Evolutionary conservation across 2,797 vertebrate species (phyloP), one percentile per base, ranked within the genome.

Genomic region (Mus minutoides): DNA sequence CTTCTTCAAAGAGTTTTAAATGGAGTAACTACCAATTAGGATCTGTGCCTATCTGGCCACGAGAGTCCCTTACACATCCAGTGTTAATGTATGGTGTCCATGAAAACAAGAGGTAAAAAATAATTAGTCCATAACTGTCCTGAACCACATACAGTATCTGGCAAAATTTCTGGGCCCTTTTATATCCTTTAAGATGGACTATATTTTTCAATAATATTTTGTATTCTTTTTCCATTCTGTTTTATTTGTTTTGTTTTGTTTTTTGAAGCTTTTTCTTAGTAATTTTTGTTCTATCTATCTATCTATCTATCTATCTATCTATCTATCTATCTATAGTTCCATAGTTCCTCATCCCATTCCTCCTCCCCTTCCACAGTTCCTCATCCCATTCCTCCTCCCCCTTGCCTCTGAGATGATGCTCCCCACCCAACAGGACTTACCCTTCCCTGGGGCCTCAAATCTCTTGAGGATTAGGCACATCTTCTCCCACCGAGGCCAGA

Each of bases 1-100:
- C 86, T 94, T 97, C 97, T 97, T 96, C 94, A 97, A 96, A 97
- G 93, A 71, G 80, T 95, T 96, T 96, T 95, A 94, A 97, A 86
- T 77, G 95, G 40, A 96, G 49, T 92, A 95, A 96, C 89, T 96
- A 94, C 80, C 43, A 82, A 88, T 94, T 95, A 94, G 73, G 88
- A 93, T 97, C 67, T 94, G 54, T 91, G 84, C 52, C 88, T 67
- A 92, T 40, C 29, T 88, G n/a, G 22, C 24, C 31, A 96, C 37
- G 26, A 93, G 56, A 71, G 62, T 60, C 24, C 79, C 31, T 94
- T 94, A 88, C 60, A 37, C 69, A 88, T 64, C 40, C 58, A 56
- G 62, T 58, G 29, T 90, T 95, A 69, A 93, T 97, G 31, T n/a
- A n/a, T n/a, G 87, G 34, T 80, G 40, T 69, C 37, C 88, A 31